Evolutionary conservation across 2,797 vertebrate genomes (phyloP).

Genomic region (Thaleichthys pacificus): DNA sequence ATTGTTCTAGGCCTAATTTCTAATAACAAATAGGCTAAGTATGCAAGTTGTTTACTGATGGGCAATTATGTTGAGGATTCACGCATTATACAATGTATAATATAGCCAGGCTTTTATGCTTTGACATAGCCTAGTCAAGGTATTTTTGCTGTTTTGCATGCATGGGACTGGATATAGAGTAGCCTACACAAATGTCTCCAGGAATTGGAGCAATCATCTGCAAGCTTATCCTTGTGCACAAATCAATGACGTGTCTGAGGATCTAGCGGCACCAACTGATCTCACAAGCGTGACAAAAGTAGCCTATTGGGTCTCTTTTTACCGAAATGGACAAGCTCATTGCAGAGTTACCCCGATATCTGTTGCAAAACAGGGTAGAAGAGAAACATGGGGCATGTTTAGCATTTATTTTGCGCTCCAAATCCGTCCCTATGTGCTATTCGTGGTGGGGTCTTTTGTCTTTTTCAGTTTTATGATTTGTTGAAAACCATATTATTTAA

Average conservation of each 20-base stretch:
- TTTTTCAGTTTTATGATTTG: too few relatives aligned
- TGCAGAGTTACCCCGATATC: too few relatives aligned
- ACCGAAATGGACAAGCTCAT: conserved; percentile 16
- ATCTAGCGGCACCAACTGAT: conserved; percentile 30
- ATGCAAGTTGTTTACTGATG: too few relatives aligned
- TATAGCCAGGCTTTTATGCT: background rate
- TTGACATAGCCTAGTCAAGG: background rate
- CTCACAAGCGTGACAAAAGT: conserved; percentile 39
- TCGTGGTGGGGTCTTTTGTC: background rate
- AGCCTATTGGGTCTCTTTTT: conserved; percentile 15
- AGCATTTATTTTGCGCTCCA: background rate
- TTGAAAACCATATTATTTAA: too few relatives aligned
- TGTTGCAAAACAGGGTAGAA: too few relatives aligned
- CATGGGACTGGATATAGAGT: too few relatives aligned
- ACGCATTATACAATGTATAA: background rate
- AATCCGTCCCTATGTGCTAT: background rate
- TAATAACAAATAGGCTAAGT: too few relatives aligned
- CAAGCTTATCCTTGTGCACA: conserved; percentile 20
- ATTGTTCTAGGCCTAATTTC: too few relatives aligned
- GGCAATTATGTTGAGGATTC: too few relatives aligned
- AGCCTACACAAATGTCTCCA: too few relatives aligned
- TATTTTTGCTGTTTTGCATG: background rate
- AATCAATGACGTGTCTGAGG: conserved; percentile 33
- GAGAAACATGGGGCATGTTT: too few relatives aligned
- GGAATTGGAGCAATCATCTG: too few relatives aligned